Evolutionary conservation across 2,888 invertebrate species (phyloP), one percentile per base, ranked within the genome.

Genomic region (Calameuta pallipes): DNA sequence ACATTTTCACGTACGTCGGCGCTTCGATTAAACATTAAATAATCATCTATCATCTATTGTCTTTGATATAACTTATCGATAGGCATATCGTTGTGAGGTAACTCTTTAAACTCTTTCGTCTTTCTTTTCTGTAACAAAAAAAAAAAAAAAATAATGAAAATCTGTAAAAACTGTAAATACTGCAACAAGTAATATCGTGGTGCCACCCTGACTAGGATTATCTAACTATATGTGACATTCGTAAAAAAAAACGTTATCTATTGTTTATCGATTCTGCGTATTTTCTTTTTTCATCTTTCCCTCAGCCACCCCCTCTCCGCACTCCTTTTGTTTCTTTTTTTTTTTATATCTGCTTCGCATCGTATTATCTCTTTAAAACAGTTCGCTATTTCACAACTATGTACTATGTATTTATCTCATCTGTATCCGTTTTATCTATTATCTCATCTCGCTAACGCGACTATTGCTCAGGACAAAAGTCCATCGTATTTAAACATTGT

Each of bases 101-200:
- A 88, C 83, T 85, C 78, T 85, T 87, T 86, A 85, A 85, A 83
- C 84, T 78, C 56, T n/a, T 23, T 23, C 75, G 82, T 36, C 6
- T 74, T 36, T 35, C 15, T 74, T 80, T 79, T 85, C 85, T 85
- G 86, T 85, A 90, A 88, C 85, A 86, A 83, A 86, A 87, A 82
- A 81, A 82, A 23, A 33, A 33, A 86, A 83, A 86, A 87, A 82
- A 81, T n/a, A 82, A 23, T 56, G 78, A 82, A 82, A 81, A 82
- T 84, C 78, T 84, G 85, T 81, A 85, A 87, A 88, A 88, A 87
- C 83, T 87, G 89, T 89, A 89, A 90, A 90, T 90, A 91, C 90
- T 90, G 90, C 88, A 90, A 90, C 91, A 89, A 90, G 89, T 90
- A 90, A 90, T 89, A 91, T 89, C 89, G 88, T 86, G 86, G 87